Base-by-base conservation (phyloP, 1,140 invertebrate species). In the Apis mellifera region DNA sequence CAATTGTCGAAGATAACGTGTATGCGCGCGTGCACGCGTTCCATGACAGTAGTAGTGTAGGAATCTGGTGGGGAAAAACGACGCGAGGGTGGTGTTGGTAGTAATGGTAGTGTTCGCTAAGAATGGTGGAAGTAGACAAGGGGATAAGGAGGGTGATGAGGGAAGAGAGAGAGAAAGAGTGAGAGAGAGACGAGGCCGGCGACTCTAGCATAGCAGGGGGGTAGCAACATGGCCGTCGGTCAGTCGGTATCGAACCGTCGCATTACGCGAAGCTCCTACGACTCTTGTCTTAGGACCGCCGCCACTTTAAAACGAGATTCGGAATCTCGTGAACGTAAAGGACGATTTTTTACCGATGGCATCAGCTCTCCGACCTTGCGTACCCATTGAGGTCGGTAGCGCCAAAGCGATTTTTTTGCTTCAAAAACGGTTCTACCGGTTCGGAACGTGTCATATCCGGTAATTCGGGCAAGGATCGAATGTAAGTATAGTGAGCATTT, bases 181-280 rank as follows among this genome's bases (percentile, higher is more conserved):
- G 84, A 7, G 59, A 26, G n/a, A 19, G 78, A 62, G 57, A 62
- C 72, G 72, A 23, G 55, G 85, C 73, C 88, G 75, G 60, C 59
- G 77, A 75, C 73, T 64, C 76, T 59, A 60, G 74, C 69, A 42
- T 77, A 78, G 82, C 84, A 85, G 84, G 84, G 86, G 90, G 90
- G 86, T 89, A 88, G 89, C 84, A 92, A 92, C 77, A 92, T 92
- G 91, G 91, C 91, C 84, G 91, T 77, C 89, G 82, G 86, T 90
- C 87, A 92, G 91, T 92, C 90, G 91, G 90, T 92, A 92, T 92
- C 91, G 91, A 92, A 91, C 91, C 91, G 89, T 71, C 88, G 88
- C 62, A 70, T 80, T 78, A 85, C 71, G 78, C 76, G 84, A 79
- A 86, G 76, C 72, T 89, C 60, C 23, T 83, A 77, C 87, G 86